Percentiles rank a stretch among this genome's conserved stretches.
Conservation (phyloP, 2,113 vertebrate genomes). For the Hemiprocne comata region DNA sequence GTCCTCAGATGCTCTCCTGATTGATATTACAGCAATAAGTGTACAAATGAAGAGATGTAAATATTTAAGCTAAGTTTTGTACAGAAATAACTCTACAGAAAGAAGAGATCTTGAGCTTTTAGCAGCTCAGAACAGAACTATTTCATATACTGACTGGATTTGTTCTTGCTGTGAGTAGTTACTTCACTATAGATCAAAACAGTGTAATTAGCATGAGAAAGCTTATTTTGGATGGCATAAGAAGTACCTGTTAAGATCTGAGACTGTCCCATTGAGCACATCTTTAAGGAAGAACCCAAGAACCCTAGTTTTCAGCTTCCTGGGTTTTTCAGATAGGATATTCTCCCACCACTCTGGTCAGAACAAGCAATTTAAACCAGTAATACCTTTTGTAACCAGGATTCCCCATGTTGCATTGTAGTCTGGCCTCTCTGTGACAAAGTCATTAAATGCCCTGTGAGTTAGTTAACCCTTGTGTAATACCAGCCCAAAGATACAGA, state of each 20-base stretch:
- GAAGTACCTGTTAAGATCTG: not conserved
- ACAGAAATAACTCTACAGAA: not conserved
- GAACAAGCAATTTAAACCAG: not conserved
- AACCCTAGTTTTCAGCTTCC: not conserved
- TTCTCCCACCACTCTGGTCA: not conserved
- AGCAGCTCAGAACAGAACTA: not conserved
- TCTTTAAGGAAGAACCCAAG: not conserved
- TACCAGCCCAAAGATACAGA: not conserved
- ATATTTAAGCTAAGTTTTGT: not conserved
- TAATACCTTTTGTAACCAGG: not conserved
- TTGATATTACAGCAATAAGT: not conserved
- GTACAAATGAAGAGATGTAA: not conserved
- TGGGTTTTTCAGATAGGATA: not conserved
- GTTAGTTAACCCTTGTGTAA: not conserved
- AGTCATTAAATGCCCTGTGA: not conserved
- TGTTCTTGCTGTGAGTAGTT: not conserved
- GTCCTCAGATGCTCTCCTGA: not conserved
- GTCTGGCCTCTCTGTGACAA: not conserved
- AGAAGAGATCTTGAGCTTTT: not conserved
- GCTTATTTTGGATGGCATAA: not conserved
- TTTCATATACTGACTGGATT: not conserved
- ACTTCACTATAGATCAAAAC: not conserved
- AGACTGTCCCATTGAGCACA: not conserved
- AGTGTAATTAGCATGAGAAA: not conserved
- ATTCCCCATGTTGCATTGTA: not conserved